Evolutionary conservation across 2,888 invertebrate genomes (phyloP).

Genomic region (Hanleya hanleyi): DNA sequence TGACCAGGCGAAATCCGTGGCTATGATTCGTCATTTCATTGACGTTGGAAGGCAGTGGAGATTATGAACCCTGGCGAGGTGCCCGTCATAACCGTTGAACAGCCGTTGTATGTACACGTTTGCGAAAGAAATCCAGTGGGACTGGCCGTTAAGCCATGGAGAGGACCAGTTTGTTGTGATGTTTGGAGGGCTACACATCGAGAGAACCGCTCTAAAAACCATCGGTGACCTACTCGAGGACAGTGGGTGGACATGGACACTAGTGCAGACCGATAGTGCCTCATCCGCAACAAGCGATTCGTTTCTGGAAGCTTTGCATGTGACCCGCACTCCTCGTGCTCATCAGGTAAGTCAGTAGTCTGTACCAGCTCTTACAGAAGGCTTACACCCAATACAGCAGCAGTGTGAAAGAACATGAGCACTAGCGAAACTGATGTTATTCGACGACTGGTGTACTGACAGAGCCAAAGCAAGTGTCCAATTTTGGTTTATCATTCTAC

Average conservation of each 20-base stretch:
- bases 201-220: conserved; percentile 34
- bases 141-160: conserved; percentile 34
- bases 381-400: not conserved
- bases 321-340: not conserved
- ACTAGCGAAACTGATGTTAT: not conserved
- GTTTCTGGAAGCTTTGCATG: not conserved
- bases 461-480: conserved; percentile 13
- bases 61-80: conserved; percentile 32
- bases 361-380: not conserved
- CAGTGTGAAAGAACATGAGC: not conserved
- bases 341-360: not conserved
- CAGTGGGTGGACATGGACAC: not conserved
- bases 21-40: conserved; percentile 40
- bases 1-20: conserved; percentile 25
- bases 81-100: conserved; percentile 36
- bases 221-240: conserved; percentile 12
- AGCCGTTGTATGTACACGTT: conserved; percentile 41
- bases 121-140: conserved; percentile 42
- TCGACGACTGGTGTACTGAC: conserved; percentile 17
- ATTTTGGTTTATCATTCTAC: conserved; percentile 17
- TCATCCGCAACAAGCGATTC: not conserved
- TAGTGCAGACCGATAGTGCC: conserved; percentile 21
- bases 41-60: conserved; percentile 12
- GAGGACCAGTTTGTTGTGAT: too few relatives aligned
- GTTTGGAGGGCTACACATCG: conserved; percentile 42